Evolutionary conservation across 2,888 invertebrate genomes (phyloP), one percentile per base, ranked within the genome.

Genomic region (Crossocerus cetratus): DNA sequence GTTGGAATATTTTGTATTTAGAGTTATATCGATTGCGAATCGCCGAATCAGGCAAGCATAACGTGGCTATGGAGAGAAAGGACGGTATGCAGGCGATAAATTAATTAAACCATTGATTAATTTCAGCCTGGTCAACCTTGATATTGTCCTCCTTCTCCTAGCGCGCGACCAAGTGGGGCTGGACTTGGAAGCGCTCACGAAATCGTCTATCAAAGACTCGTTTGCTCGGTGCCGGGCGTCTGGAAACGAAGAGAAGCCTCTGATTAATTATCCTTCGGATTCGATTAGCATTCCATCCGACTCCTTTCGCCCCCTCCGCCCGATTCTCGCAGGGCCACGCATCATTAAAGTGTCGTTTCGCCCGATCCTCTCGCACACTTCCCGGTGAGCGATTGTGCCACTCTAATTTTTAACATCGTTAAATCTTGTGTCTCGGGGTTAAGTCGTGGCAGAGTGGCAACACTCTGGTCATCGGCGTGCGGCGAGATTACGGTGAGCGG

Each of bases 101-200:
- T 81, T 76, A 72, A 78, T 81, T 81, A 74, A 78, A 77, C 74
- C 65, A 60, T 60, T 69, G 78, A 77, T 78, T 79, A 78, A 78
- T 76, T 78, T 73, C 62, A 54, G 44, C 61, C 62, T 64, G 43
- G 64, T 68, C 32, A 32, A 32, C 65, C 62, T 70, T 73, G 57
- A 32, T 20, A 64, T 61, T 21, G 32, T 54, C 61, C 61, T 65
- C 65, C 58, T 60, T 54, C 18, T 45, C 14, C 53, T 69, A 23
- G 53, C 49, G 55, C 60, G 22, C 43, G 60, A 49, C 56, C 53
- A n/a, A 56, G 43, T 22, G 32, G 64, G 14, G 53, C 14, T 32
- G 22, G 45, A 8, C 44, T 14, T 32, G 23, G 45, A 16, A 8
- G 20, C 44, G 20, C 22, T 54, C 56, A 11, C 55, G 44, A 61